A percentile compares a stretch with the other conserved stretches of the same genome.
Conservation (phyloP, 2,113 vertebrate species). For the Cebidichthys violaceus region DNA sequence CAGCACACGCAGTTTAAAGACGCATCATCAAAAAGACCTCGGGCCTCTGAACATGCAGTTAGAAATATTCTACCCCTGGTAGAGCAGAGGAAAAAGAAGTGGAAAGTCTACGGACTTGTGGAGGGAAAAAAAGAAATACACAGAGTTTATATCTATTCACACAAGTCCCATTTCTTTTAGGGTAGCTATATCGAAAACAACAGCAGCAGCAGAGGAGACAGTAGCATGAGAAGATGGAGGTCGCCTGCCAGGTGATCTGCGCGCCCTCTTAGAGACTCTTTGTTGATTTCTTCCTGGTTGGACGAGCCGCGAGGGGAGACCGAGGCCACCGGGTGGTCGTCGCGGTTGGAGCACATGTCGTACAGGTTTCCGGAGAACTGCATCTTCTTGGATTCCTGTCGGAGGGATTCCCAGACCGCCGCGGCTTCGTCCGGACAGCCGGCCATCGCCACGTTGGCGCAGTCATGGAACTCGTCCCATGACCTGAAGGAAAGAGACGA, state of each 20-base stretch:
- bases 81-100: conserved; percentile 48
- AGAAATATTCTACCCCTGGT: conserved; percentile 58
- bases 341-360: conserved; percentile 88
- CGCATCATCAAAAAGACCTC: conserved; percentile 67
- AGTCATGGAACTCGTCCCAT: conserved; percentile 95
- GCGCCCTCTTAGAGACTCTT: conserved; percentile 86
- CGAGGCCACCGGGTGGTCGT: conserved; percentile 70
- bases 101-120: conserved; percentile 56
- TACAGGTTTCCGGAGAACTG: conserved; percentile 96
- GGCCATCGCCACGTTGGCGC: conserved; percentile 89
- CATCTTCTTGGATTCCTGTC: conserved; percentile 93
- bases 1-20: conserved; percentile 57
- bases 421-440: conserved; percentile 93
- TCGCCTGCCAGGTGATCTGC: conserved; percentile 34
- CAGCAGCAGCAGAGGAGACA: conserved; percentile 66
- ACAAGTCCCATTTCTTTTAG: conserved; percentile 39
- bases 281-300: conserved; percentile 86
- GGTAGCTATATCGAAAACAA: conserved; percentile 74
- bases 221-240: conserved; percentile 50
- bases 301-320: conserved; percentile 62
- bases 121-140: conserved; percentile 49
- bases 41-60: conserved; percentile 75
- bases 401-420: conserved; percentile 93
- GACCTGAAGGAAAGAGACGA: conserved; percentile 82
- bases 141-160: conserved; percentile 70